Evolutionary conservation across 2,797 vertebrate species (phyloP).

Genomic region (Cyprinodon diabolis): DNA sequence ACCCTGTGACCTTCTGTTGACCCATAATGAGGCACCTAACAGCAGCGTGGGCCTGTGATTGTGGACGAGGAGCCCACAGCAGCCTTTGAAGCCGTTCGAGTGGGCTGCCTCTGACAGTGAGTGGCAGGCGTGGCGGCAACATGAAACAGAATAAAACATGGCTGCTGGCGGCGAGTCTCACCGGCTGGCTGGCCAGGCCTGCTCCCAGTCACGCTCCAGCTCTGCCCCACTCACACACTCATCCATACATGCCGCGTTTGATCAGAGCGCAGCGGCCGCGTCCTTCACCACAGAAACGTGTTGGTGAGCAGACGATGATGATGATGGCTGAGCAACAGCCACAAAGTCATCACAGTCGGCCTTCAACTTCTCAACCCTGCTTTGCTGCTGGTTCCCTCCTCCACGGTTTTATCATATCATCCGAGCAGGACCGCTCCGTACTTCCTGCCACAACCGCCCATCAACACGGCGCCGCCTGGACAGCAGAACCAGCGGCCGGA

Average conservation of each 20-base stretch:
- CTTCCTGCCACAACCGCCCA: neutral
- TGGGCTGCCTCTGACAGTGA: constrained; percentile 78
- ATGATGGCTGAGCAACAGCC: constrained; percentile 54
- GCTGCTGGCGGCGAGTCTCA: constrained; percentile 69
- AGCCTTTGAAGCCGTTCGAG: constrained; percentile 75
- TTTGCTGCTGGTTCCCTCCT: constrained; percentile 46
- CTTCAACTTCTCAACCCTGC: constrained; percentile 65
- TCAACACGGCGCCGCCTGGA: neutral
- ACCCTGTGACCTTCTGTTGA: constrained; percentile 57
- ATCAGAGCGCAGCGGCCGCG: constrained; percentile 64
- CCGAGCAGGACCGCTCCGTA: constrained; percentile 27
- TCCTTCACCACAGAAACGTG: constrained; percentile 63
- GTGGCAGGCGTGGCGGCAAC: constrained; percentile 76
- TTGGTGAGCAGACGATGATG: constrained; percentile 36
- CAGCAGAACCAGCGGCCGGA: neutral
- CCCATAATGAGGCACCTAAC: constrained; percentile 41
- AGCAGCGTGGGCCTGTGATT: constrained; percentile 10
- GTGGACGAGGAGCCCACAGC: constrained; percentile 53
- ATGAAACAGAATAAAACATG: constrained; percentile 86
- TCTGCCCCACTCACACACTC: constrained; percentile 33
- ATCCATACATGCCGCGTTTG: constrained; percentile 60
- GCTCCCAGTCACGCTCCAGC: constrained; percentile 26
- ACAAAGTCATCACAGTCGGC: constrained; percentile 53
- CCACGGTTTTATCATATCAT: constrained; percentile 45
- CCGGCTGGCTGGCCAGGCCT: constrained; percentile 60